These are phyloP conservation scores for Meteorus sp. DNA, from an alignment of 1,140 invertebrate genomes.

Conservation along the genomic window DNA sequence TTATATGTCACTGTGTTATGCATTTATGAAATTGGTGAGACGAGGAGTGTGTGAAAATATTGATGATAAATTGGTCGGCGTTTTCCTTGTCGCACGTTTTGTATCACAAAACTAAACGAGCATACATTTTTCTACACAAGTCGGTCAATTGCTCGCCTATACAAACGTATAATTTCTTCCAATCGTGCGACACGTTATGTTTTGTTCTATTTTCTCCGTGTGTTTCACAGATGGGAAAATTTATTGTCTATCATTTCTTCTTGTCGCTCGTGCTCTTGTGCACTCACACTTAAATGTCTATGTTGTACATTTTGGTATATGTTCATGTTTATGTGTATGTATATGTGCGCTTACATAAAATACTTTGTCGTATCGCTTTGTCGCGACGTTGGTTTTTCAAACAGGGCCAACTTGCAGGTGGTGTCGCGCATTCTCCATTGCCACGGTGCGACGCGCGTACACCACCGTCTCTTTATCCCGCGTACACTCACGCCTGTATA, in stretches of 20 bases:
- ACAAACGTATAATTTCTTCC: slow-evolving; percentile 25
- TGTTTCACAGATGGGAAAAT: slow-evolving; percentile 21
- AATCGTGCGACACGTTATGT: not conserved
- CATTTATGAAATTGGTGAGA: not conserved
- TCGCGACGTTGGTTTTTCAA: slow-evolving; percentile 12
- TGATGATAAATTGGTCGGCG: slow-evolving; percentile 20
- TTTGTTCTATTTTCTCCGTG: not conserved
- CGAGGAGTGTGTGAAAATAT: slow-evolving; percentile 16
- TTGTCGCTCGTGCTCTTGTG: not conserved
- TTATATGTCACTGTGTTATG: not conserved
- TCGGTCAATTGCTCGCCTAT: slow-evolving; percentile 18
- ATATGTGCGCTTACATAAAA: slow-evolving; percentile 7
- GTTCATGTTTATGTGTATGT: too few relatives aligned
- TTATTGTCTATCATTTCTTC: slow-evolving; percentile 24
- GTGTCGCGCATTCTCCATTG: slow-evolving; percentile 17
- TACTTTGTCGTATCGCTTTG: slow-evolving; percentile 14
- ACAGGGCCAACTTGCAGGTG: slow-evolving; percentile 20
- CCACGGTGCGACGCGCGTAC: slow-evolving; percentile 7
- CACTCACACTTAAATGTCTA: too few relatives aligned
- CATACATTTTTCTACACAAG: slow-evolving; percentile 20
- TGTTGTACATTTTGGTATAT: too few relatives aligned
- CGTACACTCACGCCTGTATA: not conserved
- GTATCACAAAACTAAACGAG: slow-evolving; percentile 10
- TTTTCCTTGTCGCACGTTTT: slow-evolving; percentile 12
- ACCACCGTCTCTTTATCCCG: slow-evolving; percentile 6